Conservation (phyloP, 2,113 vertebrate genomes). For the Saguinus midas region DNA sequence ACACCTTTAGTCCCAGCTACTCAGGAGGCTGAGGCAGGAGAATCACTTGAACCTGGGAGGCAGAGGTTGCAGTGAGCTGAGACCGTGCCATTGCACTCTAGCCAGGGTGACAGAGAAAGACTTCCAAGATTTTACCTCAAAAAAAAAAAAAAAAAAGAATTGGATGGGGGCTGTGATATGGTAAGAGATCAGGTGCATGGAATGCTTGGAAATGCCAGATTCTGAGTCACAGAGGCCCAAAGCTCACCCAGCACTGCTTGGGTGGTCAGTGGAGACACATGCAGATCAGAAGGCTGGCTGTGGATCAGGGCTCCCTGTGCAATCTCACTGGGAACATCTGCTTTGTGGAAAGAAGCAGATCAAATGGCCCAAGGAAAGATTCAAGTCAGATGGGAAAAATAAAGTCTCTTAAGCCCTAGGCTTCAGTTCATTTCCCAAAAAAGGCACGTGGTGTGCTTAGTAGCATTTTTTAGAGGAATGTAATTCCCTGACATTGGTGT, state of each 20-base stretch:
- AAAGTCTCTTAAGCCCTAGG: constrained; percentile 47
- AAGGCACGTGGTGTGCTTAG: not conserved
- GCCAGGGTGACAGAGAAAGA: too few relatives aligned
- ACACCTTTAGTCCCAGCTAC: too few relatives aligned
- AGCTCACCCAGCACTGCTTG: not conserved
- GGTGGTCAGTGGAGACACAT: constrained; percentile 49
- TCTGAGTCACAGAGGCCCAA: constrained; percentile 43
- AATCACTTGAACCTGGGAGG: too few relatives aligned
- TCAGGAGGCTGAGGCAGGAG: too few relatives aligned
- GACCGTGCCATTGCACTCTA: too few relatives aligned
- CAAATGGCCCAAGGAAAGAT: constrained; percentile 59
- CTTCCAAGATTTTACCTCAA: too few relatives aligned
- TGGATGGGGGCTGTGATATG: not conserved
- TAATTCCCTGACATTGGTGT: not conserved
- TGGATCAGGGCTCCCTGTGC: not conserved
- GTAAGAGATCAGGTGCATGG: constrained; percentile 47
- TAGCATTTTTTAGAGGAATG: constrained; percentile 9
- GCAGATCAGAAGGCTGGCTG: constrained; percentile 51
- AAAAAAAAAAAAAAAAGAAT: not conserved
- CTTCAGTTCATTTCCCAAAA: constrained; percentile 36
- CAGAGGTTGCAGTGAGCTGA: too few relatives aligned
- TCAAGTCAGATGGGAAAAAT: constrained; percentile 61
- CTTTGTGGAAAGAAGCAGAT: constrained; percentile 62
- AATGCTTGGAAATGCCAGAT: constrained; percentile 37
- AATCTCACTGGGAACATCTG: constrained; percentile 61